Evolutionary conservation across 2,888 invertebrate species (phyloP).

Genomic region (Syritta pipiens): DNA sequence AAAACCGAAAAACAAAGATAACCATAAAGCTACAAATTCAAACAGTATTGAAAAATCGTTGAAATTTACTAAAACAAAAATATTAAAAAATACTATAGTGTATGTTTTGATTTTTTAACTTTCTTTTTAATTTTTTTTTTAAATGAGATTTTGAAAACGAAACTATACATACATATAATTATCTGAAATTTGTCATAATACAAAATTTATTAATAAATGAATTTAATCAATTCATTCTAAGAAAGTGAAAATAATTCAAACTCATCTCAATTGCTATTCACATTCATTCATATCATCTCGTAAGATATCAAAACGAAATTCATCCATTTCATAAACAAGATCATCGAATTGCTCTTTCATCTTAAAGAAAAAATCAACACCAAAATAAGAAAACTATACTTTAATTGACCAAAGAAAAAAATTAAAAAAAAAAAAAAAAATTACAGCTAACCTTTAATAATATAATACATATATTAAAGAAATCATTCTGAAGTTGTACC

Average conservation of each 20-base stretch:
- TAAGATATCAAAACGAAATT: slow-evolving; percentile 36
- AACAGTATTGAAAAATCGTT: slow-evolving; percentile 64
- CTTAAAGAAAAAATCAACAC: slow-evolving; percentile 16
- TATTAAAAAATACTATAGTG: slow-evolving; percentile 10
- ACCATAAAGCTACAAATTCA: slow-evolving; percentile 69
- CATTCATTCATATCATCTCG: slow-evolving; percentile 46
- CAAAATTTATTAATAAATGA: slow-evolving; percentile 32
- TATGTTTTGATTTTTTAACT: neutral
- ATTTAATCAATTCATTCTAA: slow-evolving; percentile 40
- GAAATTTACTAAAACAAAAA: slow-evolving; percentile 47
- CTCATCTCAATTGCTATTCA: slow-evolving; percentile 19
- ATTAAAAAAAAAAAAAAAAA: slow-evolving; percentile 8
- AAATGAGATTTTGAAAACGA: neutral
- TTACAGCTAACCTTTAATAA: slow-evolving; percentile 6
- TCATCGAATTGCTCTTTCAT: slow-evolving; percentile 58
- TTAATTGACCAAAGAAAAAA: slow-evolving; percentile 52
- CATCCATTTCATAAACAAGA: slow-evolving; percentile 57
- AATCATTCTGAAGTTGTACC: slow-evolving; percentile 42
- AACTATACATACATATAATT: slow-evolving; percentile 13
- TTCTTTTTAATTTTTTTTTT: slow-evolving; percentile 4
- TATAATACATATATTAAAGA: neutral
- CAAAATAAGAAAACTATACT: neutral
- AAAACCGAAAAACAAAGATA: slow-evolving; percentile 48
- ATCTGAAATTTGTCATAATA: slow-evolving; percentile 11
- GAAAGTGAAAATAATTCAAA: slow-evolving; percentile 52